phyloP scores from a whole-genome alignment of 2,888 invertebrate species.

The Ceratothoa steindachneri region DNA sequence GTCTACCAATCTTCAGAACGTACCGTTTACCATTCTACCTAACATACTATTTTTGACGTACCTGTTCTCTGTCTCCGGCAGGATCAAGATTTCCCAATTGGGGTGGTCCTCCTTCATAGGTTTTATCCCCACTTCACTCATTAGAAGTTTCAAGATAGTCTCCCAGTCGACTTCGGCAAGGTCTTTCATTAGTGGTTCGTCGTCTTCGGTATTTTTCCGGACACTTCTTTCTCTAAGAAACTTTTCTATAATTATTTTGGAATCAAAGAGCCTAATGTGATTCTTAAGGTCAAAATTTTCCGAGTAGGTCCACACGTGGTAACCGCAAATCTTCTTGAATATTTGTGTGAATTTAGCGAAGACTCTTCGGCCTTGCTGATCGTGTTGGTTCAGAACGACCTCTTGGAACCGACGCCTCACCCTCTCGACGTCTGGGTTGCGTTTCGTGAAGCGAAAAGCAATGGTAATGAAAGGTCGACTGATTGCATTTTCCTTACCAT shows the following conservation, averaged over 20 bases:
- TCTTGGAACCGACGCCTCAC: background rate
- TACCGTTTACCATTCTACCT: no score
- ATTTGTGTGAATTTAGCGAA: background rate
- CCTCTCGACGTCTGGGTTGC: background rate
- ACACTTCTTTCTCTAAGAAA: background rate
- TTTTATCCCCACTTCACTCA: background rate
- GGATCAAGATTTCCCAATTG: background rate
- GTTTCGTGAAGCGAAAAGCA: background rate
- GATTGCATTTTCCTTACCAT: background rate
- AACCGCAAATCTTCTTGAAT: background rate
- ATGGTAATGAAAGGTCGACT: background rate
- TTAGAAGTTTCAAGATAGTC: background rate
- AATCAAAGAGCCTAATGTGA: background rate
- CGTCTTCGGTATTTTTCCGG: background rate
- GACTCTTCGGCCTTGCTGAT: background rate
- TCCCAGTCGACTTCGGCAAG: background rate
- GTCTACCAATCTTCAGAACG: no score
- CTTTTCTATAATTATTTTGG: background rate
- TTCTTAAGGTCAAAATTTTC: background rate
- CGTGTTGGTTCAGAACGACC: background rate
- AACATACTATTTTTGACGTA: no score
- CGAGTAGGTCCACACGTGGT: background rate
- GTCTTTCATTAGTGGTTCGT: background rate
- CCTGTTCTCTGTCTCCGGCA: background rate
- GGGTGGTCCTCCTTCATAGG: background rate